A percentile compares a stretch with the other conserved stretches of the same genome.
These are phyloP conservation scores for Meteorus sp. DNA, from an alignment of 1,140 invertebrate genomes.

Conservation along the genomic window DNA sequence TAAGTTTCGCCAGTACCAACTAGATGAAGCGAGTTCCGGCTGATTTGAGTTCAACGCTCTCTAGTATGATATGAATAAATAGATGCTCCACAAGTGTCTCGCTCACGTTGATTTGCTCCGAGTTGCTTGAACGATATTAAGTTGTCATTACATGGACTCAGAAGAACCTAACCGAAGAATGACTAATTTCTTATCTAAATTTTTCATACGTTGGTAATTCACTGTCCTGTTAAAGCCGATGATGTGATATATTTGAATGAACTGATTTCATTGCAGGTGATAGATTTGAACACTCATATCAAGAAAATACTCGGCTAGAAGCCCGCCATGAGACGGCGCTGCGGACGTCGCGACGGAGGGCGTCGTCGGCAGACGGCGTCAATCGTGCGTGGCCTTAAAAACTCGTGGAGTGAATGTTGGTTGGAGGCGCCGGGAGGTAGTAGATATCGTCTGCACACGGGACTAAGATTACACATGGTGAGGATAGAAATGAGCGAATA, in stretches of 20 bases:
- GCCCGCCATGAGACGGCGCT: constrained; percentile 38
- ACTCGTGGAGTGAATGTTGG: constrained; percentile 4
- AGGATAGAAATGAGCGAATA: background rate
- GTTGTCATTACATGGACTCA: too few relatives aligned
- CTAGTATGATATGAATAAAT: constrained; percentile 2
- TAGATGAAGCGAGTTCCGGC: background rate
- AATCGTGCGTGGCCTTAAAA: constrained; percentile 26
- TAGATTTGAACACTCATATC: constrained; percentile 3
- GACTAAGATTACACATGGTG: background rate
- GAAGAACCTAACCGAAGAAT: too few relatives aligned
- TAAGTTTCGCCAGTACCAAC: background rate
- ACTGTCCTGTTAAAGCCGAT: background rate
- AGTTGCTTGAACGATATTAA: too few relatives aligned
- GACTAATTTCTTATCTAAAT: background rate
- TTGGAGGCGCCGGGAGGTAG: constrained; percentile 19
- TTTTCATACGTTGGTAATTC: background rate
- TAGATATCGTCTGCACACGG: constrained; percentile 2
- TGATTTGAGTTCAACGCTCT: constrained; percentile 10
- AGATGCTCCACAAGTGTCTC: constrained; percentile 13
- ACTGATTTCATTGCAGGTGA: background rate
- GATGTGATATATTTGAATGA: background rate
- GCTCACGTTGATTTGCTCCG: background rate
- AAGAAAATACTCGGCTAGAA: background rate
- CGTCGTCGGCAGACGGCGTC: constrained; percentile 40
- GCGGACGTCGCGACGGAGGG: constrained; percentile 39